A percentile compares a stretch with the other conserved stretches of the same genome.
Conservation (phyloP, 2,797 vertebrate species). For the Malurus splendens region DNA sequence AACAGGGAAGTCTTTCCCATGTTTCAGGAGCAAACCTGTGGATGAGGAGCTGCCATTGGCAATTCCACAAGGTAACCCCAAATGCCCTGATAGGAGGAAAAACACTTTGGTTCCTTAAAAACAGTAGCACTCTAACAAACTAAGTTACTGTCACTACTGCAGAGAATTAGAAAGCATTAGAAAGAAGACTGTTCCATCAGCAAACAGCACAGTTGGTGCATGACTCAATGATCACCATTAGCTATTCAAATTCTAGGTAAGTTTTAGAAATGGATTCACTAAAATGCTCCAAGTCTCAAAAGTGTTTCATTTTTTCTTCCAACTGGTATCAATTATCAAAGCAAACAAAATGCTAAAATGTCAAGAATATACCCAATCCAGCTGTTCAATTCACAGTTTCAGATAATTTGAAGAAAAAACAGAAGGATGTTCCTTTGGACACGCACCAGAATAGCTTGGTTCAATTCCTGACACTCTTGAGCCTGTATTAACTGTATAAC, state of each 20-base stretch:
- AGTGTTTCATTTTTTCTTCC: not conserved
- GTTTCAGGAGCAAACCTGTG: not conserved
- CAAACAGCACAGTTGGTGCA: not conserved
- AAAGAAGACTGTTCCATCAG: not conserved
- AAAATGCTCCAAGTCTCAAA: not conserved
- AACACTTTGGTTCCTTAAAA: not conserved
- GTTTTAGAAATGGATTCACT: not conserved
- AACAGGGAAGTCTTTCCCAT: not conserved
- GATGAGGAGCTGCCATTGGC: not conserved
- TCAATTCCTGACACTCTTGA: not conserved
- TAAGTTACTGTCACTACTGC: not conserved
- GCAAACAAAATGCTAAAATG: not conserved
- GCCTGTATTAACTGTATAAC: not conserved
- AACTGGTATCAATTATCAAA: not conserved
- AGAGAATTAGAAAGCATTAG: not conserved
- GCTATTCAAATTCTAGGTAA: not conserved
- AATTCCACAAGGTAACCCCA: not conserved
- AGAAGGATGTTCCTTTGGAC: not conserved
- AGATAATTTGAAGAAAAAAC: not conserved
- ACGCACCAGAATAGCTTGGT: not conserved
- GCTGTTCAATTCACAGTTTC: not conserved
- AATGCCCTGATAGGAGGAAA: not conserved
- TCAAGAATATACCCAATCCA: not conserved
- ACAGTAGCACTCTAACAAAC: not conserved
- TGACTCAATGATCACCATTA: not conserved